Conservation (phyloP, 2,888 invertebrate genomes). For the Drosophila quinaria region DNA sequence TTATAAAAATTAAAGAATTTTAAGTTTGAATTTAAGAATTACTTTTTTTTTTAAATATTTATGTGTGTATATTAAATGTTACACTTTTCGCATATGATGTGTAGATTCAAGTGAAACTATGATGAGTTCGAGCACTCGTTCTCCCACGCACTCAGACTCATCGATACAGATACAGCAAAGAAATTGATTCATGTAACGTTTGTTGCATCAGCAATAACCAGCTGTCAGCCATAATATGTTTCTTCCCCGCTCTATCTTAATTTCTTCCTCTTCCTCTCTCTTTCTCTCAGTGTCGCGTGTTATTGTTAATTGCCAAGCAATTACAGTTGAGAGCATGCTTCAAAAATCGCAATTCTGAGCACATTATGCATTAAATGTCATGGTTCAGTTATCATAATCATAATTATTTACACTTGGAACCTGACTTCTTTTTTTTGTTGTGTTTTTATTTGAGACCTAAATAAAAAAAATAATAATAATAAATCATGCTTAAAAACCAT, state of each 20-base stretch:
- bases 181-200: constrained; percentile 45
- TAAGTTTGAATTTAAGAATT: too few relatives aligned
- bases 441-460: too few relatives aligned
- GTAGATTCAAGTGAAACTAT: constrained; percentile 1
- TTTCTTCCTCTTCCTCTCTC: background rate
- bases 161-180: constrained; percentile 6
- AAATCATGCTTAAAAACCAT: too few relatives aligned
- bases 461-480: too few relatives aligned
- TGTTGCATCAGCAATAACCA: constrained; percentile 23
- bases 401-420: background rate
- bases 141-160: background rate
- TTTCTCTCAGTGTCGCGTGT: background rate
- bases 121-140: background rate
- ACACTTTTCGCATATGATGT: background rate
- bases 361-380: constrained; percentile 10
- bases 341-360: background rate
- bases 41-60: too few relatives aligned
- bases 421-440: too few relatives aligned
- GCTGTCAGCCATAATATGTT: constrained; percentile 17
- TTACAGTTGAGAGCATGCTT: background rate
- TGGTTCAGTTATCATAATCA: background rate
- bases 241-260: background rate
- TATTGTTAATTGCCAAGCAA: constrained; percentile 24
- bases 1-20: too few relatives aligned
- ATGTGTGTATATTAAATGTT: background rate